Conservation (phyloP, 2,113 vertebrate genomes). For the Lycaon pictus region DNA sequence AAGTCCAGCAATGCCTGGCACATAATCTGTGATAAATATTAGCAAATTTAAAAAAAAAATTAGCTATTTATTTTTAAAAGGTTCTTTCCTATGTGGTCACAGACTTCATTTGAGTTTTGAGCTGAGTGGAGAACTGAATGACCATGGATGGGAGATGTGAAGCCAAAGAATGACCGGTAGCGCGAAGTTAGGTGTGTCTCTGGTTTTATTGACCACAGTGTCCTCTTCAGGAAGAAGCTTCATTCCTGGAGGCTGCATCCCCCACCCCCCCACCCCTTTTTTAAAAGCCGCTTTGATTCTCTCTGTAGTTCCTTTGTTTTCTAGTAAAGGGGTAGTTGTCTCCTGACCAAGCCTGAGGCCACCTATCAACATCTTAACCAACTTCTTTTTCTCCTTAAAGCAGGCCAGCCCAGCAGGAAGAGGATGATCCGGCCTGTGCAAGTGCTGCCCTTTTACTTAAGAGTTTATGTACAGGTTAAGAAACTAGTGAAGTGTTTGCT, state of each 20-base stretch:
- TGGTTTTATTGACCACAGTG: neutral
- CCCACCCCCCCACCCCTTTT: too few species aligned
- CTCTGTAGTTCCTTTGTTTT: slow-evolving; percentile 37
- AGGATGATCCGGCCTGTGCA: neutral
- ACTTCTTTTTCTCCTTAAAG: slow-evolving; percentile 33
- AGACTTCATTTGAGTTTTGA: neutral
- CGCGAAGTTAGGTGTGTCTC: neutral
- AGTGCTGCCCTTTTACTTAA: neutral
- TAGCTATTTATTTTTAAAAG: neutral
- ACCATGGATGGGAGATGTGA: neutral
- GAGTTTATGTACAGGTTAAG: neutral
- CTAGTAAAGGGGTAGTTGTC: neutral
- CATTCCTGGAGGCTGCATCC: neutral
- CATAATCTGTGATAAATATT: neutral
- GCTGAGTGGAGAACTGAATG: neutral
- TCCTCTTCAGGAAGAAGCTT: neutral
- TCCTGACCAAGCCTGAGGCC: neutral
- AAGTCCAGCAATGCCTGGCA: neutral
- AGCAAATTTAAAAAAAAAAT: neutral
- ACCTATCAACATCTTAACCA: neutral
- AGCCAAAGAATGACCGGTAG: neutral
- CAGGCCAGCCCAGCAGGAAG: neutral
- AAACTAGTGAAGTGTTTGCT: too few species aligned
- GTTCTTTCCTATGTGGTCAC: neutral
- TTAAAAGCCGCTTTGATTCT: neutral